phyloP scores from a whole-genome alignment of 1,140 invertebrate species.

The Oryctes rhinoceros region DNA sequence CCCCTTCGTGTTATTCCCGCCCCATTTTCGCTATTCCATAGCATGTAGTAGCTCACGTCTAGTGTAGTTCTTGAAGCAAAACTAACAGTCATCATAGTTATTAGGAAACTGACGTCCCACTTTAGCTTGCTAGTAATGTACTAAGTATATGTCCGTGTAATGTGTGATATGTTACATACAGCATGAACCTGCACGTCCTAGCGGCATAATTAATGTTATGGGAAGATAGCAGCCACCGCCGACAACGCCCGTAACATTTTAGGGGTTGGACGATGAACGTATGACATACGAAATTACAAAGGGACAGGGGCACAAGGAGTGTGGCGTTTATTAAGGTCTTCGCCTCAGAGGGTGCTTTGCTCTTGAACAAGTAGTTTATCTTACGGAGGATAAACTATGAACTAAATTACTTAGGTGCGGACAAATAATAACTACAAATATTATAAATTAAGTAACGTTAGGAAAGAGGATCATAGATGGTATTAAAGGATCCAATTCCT shows the following conservation, averaged over 20 bases:
- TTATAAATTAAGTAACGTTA: no score
- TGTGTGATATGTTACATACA: background rate
- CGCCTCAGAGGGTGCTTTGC: background rate
- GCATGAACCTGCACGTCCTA: background rate
- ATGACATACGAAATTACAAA: background rate
- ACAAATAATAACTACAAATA: no score
- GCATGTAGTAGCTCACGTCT: background rate
- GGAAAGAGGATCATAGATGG: no score
- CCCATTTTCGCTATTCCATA: no score
- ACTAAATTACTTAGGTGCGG: background rate
- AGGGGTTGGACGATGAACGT: background rate
- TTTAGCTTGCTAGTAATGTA: background rate
- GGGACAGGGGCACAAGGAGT: background rate
- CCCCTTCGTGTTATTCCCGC: background rate
- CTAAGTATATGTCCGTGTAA: background rate
- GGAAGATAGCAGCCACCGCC: background rate
- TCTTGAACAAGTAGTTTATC: background rate
- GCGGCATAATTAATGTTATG: slow-evolving; percentile 12
- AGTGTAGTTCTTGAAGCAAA: background rate
- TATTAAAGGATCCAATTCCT: no score
- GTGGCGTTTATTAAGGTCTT: background rate
- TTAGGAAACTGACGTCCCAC: background rate
- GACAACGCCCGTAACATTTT: background rate
- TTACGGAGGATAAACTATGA: background rate
- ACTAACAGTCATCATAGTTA: background rate